Evolutionary conservation across 2,113 vertebrate species (phyloP).

Genomic region (Phaethornis superciliosus): DNA sequence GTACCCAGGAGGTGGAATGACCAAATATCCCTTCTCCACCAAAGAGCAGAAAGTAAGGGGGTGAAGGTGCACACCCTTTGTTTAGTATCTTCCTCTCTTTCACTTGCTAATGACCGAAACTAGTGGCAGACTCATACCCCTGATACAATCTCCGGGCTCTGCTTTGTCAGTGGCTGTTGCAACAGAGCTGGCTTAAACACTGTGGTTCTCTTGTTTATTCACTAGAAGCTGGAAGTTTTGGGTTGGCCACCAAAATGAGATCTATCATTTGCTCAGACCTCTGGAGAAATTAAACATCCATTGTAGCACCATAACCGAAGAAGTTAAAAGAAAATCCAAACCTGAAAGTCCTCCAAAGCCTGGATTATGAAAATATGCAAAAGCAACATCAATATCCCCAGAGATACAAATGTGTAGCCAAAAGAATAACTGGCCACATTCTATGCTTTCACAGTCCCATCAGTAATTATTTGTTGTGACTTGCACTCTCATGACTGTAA

Average conservation of each 20-base stretch:
- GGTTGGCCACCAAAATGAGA: background rate
- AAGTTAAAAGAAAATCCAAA: background rate
- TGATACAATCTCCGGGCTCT: background rate
- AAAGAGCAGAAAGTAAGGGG: background rate
- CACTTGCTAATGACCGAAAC: background rate
- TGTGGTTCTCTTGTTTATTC: background rate
- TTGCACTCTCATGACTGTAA: background rate
- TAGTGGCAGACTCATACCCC: background rate
- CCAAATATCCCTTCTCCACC: background rate
- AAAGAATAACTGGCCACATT: background rate
- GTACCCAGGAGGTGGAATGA: background rate
- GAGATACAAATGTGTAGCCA: background rate
- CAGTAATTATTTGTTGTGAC: conserved; percentile 40
- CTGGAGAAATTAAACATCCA: background rate
- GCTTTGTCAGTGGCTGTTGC: background rate
- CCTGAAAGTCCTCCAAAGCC: conserved; percentile 5
- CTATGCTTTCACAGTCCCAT: background rate
- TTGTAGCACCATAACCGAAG: background rate
- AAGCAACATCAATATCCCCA: background rate
- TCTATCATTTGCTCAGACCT: background rate
- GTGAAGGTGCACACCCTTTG: background rate
- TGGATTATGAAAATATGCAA: conserved; percentile 1
- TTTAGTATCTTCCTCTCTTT: background rate
- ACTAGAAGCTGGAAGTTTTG: background rate
- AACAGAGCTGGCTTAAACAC: background rate